Base-by-base conservation (phyloP, 2,797 vertebrate species). In the Momotus momota region DNA sequence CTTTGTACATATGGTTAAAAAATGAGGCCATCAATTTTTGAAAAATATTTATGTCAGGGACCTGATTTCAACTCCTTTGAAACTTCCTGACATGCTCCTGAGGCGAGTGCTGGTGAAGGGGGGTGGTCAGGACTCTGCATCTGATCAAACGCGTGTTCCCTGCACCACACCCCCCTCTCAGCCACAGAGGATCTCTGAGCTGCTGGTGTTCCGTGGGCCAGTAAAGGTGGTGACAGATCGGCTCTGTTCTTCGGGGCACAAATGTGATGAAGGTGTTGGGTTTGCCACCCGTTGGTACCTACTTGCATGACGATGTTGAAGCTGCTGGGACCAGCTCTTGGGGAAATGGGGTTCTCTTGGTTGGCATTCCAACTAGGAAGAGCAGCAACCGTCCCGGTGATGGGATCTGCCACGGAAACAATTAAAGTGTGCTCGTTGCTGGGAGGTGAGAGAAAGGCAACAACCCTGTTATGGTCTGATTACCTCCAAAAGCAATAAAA, bases 231-330 rank as follows among this genome's bases (percentile, higher is more conserved):
- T 8, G 65, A 4, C 7, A 4, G 1, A 7, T 58, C 18, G 9
- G 23, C 40, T 54, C 23, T 1, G 0, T 5, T 40, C 67, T 27
- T 45, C 0, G 3, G 35, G 77, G 73, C 46, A 21, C 40, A 43
- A 5, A 8, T 12, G 1, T 4, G 1, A 3, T 7, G 55, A 48
- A 12, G 40, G 4, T 12, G 7, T 3, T 38, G 58, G 18, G 6
- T 74, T 7, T 78, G 77, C 4, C 27, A 9, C 5, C 27, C 23
- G 29, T 38, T 2, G 12, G 23, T 38, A 19, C 31, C 23, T 60
- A 0, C 6, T 1, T 12, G 55, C 3, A 1, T 0, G 41, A 7
- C 12, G 54, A 5, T 6, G 8, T 5, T 35, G 1, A 52, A 17
- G 5, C 9, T 26, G 21, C 74, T 33, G 60, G 58, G 6, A 7